Evolutionary conservation across 2,113 vertebrate species (phyloP).

Genomic region (Microcebus murinus): DNA sequence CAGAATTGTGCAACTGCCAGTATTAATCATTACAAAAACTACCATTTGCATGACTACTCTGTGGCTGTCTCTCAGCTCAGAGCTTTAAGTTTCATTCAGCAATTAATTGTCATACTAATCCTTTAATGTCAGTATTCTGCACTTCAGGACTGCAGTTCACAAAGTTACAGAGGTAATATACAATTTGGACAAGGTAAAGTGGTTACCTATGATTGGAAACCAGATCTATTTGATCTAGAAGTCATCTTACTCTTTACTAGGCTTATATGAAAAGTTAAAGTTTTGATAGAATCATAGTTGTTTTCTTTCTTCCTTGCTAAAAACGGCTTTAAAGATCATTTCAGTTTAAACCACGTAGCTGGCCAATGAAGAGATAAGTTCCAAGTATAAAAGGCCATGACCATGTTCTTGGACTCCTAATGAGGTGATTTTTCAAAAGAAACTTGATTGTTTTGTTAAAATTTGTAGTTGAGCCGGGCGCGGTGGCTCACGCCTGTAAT

Average conservation of each 20-base stretch:
- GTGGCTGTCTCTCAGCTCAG: background rate
- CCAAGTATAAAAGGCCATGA: background rate
- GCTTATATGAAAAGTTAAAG: background rate
- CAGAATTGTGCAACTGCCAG: background rate
- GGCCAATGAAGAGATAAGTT: background rate
- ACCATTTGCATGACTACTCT: background rate
- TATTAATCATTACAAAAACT: background rate
- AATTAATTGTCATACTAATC: background rate
- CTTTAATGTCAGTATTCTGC: background rate
- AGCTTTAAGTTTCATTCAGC: background rate
- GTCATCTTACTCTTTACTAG: background rate
- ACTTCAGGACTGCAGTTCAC: background rate
- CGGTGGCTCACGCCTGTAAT: too few relatives aligned
- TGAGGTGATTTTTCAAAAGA: background rate
- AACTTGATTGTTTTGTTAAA: constrained; percentile 18
- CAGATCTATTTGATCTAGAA: background rate
- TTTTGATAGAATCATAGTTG: background rate
- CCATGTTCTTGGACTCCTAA: background rate
- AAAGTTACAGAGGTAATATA: background rate
- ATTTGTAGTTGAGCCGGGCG: background rate
- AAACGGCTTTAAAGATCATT: background rate
- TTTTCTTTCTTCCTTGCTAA: background rate
- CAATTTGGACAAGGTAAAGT: background rate
- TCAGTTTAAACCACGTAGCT: background rate
- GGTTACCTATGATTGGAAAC: background rate